These are phyloP conservation scores for Heteromyza rotundicornis DNA, from an alignment of 2,888 invertebrate species.

Conservation along the genomic window DNA sequence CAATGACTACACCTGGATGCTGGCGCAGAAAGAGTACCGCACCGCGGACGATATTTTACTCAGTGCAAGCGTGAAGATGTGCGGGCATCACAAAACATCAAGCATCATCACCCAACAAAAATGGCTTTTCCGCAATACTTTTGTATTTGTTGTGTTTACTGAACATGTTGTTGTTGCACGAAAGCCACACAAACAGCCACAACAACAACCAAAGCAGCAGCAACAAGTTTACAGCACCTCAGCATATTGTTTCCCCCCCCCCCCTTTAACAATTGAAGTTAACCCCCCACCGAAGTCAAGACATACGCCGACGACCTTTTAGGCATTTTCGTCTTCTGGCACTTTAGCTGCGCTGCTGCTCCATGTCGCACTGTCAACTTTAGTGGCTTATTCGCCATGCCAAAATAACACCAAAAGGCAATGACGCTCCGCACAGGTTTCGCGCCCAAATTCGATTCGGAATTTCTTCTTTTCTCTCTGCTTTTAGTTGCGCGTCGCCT, in stretches of 20 bases:
- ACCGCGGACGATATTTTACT: background rate
- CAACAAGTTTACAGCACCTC: background rate
- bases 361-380: background rate
- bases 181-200: background rate
- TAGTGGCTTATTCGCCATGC: background rate
- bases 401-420: background rate
- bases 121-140: slow-evolving; percentile 7
- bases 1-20: slow-evolving; percentile 22
- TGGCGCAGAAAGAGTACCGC: background rate
- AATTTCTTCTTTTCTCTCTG: background rate
- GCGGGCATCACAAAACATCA: background rate
- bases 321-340: background rate
- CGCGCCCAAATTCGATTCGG: background rate
- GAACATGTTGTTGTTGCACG: background rate
- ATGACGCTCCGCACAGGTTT: background rate
- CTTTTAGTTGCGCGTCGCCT: too few species aligned
- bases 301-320: slow-evolving; percentile 1
- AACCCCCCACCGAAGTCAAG: too few species aligned
- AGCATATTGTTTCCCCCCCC: background rate
- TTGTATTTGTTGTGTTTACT: background rate
- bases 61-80: slow-evolving; percentile 4
- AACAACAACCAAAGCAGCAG: background rate
- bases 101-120: background rate
- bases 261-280: background rate
- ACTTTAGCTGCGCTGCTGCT: background rate